phyloP scores from a whole-genome alignment of 2,797 vertebrate species.

The Echeneis naucrates region DNA sequence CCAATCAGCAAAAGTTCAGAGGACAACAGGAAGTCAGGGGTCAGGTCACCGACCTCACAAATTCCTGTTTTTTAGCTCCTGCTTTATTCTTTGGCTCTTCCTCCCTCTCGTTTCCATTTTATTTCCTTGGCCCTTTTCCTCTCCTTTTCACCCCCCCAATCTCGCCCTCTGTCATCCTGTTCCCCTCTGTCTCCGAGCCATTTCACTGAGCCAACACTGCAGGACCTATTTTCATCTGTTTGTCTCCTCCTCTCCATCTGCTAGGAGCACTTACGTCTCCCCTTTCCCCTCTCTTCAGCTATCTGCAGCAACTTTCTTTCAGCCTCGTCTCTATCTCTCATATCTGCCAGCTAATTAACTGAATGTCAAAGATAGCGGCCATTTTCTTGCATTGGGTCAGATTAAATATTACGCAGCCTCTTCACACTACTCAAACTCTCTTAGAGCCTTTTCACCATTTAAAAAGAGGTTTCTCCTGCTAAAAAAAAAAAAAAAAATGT shows the following conservation, averaged over 20 bases:
- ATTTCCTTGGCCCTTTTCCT: conserved; percentile 56
- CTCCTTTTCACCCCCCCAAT: conserved; percentile 31
- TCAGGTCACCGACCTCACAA: conserved; percentile 76
- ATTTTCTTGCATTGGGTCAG: conserved; percentile 30
- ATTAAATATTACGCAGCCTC: conserved; percentile 49
- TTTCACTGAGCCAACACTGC: conserved; percentile 49
- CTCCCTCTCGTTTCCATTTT: conserved; percentile 39
- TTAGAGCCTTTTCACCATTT: conserved; percentile 13
- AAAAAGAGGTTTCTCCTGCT: conserved; percentile 4
- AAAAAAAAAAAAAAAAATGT: conserved; percentile 26
- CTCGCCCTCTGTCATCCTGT: conserved; percentile 64
- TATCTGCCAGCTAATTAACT: conserved; percentile 31
- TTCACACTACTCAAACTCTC: conserved; percentile 23
- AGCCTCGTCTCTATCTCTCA: conserved; percentile 21
- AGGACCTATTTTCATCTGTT: conserved; percentile 66
- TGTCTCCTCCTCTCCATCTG: conserved; percentile 71
- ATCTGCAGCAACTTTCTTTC: conserved; percentile 2
- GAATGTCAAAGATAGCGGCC: conserved; percentile 38
- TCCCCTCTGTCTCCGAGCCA: conserved; percentile 49
- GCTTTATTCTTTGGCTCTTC: conserved; percentile 68
- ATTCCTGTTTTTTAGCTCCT: conserved; percentile 84
- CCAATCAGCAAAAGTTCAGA: conserved; percentile 73
- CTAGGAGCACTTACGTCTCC: conserved; percentile 40
- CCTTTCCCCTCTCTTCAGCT: conserved; percentile 26
- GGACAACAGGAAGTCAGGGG: conserved; percentile 84